Conservation (phyloP, 2,797 vertebrate genomes). For the Poecilia velifera region DNA sequence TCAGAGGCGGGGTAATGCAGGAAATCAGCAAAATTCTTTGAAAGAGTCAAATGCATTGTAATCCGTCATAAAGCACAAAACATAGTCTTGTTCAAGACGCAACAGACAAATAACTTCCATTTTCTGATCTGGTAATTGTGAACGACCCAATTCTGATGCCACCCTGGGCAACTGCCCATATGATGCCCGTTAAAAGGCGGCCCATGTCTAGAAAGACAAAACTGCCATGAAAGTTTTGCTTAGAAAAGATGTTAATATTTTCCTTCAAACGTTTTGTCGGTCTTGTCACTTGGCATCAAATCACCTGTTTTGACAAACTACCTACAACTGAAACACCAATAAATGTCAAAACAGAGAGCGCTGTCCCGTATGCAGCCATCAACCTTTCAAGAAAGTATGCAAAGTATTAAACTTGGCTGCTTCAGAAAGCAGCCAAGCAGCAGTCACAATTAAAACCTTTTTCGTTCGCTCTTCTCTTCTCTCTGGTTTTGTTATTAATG, state of each 20-base stretch:
- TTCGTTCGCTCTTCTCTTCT: constrained; percentile 50
- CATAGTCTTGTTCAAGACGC: neutral
- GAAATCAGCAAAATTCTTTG: neutral
- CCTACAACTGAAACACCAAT: constrained; percentile 27
- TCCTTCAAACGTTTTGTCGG: constrained; percentile 7
- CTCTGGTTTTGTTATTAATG: constrained; percentile 59
- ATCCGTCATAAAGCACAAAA: neutral
- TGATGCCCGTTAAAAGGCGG: neutral
- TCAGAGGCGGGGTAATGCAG: neutral
- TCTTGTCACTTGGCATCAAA: constrained; percentile 34
- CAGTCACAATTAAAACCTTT: constrained; percentile 57
- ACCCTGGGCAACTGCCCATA: neutral
- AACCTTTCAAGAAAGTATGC: constrained; percentile 47
- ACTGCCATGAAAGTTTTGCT: neutral
- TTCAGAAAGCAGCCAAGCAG: neutral
- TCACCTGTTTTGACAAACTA: constrained; percentile 35
- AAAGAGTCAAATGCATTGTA: neutral
- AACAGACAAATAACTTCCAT: neutral
- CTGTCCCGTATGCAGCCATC: constrained; percentile 49
- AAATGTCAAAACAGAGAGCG: constrained; percentile 47
- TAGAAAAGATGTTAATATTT: constrained; percentile 7
- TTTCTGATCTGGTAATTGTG: neutral
- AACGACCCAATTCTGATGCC: neutral
- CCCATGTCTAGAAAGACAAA: neutral
- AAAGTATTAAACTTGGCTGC: constrained; percentile 58